phyloP scores from a whole-genome alignment of 2,888 invertebrate genomes.

The Diabrotica balteata region DNA sequence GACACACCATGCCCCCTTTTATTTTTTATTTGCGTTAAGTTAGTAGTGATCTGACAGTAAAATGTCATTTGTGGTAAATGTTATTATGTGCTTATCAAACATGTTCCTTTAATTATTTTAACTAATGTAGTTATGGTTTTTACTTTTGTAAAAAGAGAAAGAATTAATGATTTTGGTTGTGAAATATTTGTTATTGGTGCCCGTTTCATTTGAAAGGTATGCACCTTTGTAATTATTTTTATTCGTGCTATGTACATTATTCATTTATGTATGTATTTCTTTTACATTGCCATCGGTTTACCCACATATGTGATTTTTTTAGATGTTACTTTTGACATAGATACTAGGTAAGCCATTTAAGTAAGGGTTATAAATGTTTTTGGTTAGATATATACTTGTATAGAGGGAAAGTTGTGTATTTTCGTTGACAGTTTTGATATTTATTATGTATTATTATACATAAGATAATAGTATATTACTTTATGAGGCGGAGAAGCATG shows the following conservation, averaged over 20 bases:
- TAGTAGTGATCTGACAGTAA: no score
- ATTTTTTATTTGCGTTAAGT: no score
- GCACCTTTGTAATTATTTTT: conserved; percentile 39
- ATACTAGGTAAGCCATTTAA: conserved; percentile 1
- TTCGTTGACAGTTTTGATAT: no score
- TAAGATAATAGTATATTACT: no score
- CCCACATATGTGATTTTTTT: conserved; percentile 58
- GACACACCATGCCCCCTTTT: no score
- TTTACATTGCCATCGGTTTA: conserved; percentile 55
- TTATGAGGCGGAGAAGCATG: no score
- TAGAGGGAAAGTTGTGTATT: no score
- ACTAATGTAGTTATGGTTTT: conserved; percentile 26
- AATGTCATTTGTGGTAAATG: no score
- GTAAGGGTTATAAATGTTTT: not conserved
- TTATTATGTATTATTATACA: no score
- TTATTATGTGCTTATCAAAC: conserved; percentile 22
- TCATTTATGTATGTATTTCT: conserved; percentile 39
- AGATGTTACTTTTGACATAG: conserved; percentile 34
- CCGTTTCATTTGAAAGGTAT: conserved; percentile 29
- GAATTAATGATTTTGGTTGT: conserved; percentile 48
- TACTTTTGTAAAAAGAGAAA: conserved; percentile 45
- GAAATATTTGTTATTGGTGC: conserved; percentile 50
- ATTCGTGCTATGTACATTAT: conserved; percentile 39
- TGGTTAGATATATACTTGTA: no score
- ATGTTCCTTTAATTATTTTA: conserved; percentile 14